phyloP scores from a whole-genome alignment of 2,113 vertebrate species.

The Crocuta crocuta region DNA sequence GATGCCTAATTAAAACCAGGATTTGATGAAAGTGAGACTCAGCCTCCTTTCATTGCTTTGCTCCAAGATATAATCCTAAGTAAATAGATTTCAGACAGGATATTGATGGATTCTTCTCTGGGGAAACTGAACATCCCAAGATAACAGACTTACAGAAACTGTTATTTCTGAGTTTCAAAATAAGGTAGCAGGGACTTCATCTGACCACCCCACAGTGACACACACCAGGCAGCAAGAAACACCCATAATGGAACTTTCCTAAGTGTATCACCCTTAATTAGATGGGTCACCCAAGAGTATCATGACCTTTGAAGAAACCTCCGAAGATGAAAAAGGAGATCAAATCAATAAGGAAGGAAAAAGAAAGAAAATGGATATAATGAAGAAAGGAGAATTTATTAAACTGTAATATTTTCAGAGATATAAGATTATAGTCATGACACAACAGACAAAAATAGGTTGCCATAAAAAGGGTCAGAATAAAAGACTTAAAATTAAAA shows the following conservation, averaged over 20 bases:
- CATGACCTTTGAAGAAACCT: not conserved
- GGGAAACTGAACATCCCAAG: not conserved
- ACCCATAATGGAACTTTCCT: not conserved
- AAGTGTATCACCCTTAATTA: not conserved
- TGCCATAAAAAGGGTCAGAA: slow-evolving; percentile 66
- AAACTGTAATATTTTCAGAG: slow-evolving; percentile 29
- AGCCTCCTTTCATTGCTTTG: not conserved
- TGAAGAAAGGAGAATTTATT: not conserved
- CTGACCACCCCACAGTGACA: not conserved
- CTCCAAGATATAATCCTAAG: not conserved
- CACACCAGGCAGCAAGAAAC: not conserved
- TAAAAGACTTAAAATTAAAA: slow-evolving; percentile 47
- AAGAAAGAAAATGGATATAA: not conserved
- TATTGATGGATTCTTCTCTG: not conserved
- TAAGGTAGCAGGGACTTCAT: not conserved
- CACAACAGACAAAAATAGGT: slow-evolving; percentile 42
- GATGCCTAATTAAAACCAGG: not conserved
- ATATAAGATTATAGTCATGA: slow-evolving; percentile 59
- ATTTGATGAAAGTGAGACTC: not conserved
- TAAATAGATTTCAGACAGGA: slow-evolving; percentile 7
- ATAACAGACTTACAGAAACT: not conserved
- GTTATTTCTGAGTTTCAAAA: slow-evolving; percentile 13
- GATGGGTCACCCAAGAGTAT: not conserved
- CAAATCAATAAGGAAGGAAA: not conserved
- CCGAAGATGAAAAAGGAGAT: not conserved